Evolutionary conservation across 1,140 invertebrate genomes (phyloP).

Genomic region (Sinonovacula constricta): DNA sequence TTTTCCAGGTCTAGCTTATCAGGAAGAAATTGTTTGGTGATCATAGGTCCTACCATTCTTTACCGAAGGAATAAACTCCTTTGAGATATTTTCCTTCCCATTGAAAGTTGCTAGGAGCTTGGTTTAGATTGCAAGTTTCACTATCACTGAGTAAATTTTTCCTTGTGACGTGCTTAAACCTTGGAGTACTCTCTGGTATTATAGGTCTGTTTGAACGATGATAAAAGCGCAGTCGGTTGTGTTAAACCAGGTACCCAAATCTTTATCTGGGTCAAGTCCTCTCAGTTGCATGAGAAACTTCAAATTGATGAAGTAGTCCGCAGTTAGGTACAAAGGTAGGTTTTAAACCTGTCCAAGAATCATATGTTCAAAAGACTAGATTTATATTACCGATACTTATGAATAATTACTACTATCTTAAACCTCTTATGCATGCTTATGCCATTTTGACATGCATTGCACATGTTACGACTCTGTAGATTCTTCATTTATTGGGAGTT

Average conservation of each 20-base stretch:
- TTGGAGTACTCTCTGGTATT: slow-evolving; percentile 22
- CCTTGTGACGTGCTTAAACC: slow-evolving; percentile 22
- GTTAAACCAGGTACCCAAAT: not conserved
- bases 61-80: slow-evolving; percentile 43
- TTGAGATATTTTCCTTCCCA: slow-evolving; percentile 46
- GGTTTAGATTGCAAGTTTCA: slow-evolving; percentile 36
- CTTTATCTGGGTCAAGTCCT: not conserved
- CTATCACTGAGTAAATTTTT: slow-evolving; percentile 52
- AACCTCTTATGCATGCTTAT: no score
- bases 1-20: slow-evolving; percentile 49
- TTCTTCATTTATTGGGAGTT: no score
- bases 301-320: no score
- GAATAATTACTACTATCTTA: no score
- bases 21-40: slow-evolving; percentile 52
- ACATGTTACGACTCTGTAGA: no score
- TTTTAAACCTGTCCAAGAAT: no score
- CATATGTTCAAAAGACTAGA: no score
- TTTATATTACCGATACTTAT: no score
- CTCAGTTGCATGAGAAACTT: not conserved
- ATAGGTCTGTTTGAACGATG: slow-evolving; percentile 47
- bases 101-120: slow-evolving; percentile 53
- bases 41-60: slow-evolving; percentile 46
- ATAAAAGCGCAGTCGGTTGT: slow-evolving; percentile 23
- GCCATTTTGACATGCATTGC: no score
- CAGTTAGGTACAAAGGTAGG: no score